Evolutionary conservation across 2,113 vertebrate genomes (phyloP).

Genomic region (Crypturellus undulatus): DNA sequence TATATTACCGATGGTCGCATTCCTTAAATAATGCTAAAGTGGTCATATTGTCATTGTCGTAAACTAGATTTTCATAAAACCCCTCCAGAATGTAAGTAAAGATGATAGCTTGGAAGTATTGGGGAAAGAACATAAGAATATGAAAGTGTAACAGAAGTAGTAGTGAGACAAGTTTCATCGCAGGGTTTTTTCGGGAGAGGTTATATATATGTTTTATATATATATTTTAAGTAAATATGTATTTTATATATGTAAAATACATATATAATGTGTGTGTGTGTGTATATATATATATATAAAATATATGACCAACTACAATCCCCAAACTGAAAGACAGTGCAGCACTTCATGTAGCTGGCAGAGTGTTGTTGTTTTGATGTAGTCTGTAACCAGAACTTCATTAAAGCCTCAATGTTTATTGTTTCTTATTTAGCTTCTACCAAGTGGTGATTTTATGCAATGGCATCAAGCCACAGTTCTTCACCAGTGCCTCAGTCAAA

Average conservation of each 20-base stretch:
- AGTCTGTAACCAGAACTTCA: background rate
- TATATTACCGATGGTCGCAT: background rate
- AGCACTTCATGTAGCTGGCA: background rate
- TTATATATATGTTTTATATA: too few relatives aligned
- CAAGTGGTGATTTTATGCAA: conserved; percentile 88
- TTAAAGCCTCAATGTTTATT: conserved; percentile 18
- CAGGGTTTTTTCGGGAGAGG: background rate
- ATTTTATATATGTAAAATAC: too few relatives aligned
- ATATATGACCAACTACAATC: too few relatives aligned
- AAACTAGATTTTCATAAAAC: background rate
- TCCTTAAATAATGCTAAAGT: background rate
- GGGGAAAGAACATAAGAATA: background rate
- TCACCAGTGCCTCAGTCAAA: conserved; percentile 88
- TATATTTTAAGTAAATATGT: too few relatives aligned
- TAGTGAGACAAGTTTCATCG: background rate
- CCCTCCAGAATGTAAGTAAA: background rate
- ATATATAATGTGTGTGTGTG: too few relatives aligned
- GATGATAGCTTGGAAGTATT: background rate
- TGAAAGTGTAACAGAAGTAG: background rate
- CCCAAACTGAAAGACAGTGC: too few relatives aligned
- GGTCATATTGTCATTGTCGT: background rate
- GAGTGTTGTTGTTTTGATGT: background rate
- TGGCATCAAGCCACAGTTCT: conserved; percentile 95
- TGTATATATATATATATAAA: too few relatives aligned
- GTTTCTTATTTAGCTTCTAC: conserved; percentile 77